phyloP scores from a whole-genome alignment of 2,113 vertebrate species.

The Clarias macrocephalus region DNA sequence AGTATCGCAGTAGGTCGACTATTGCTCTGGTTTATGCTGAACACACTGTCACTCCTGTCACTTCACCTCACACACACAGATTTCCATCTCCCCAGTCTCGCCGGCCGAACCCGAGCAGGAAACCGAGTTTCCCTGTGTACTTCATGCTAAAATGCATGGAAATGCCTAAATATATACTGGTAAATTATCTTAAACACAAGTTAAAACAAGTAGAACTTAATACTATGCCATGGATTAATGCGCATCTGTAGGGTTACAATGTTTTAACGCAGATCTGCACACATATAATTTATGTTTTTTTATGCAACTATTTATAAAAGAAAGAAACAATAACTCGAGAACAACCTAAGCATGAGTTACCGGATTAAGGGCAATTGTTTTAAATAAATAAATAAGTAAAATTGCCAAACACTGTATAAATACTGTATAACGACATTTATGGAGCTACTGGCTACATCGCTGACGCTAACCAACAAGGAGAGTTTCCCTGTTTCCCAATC shows the following conservation, averaged over 20 bases:
- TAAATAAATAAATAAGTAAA: not conserved
- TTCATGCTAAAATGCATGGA: conserved; percentile 54
- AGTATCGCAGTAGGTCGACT: conserved; percentile 73
- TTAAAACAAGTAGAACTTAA: conserved; percentile 23
- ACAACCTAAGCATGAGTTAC: too few relatives aligned
- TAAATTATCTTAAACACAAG: not conserved
- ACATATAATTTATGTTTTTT: not conserved
- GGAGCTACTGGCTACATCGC: not conserved
- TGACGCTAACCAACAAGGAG: not conserved
- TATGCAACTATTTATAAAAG: not conserved
- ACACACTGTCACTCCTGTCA: conserved; percentile 53
- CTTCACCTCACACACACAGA: conserved; percentile 21
- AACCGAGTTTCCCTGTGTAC: conserved; percentile 38
- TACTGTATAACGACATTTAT: not conserved
- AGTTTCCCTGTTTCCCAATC: not conserved
- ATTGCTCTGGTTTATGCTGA: conserved; percentile 69
- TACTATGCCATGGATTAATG: conserved; percentile 1
- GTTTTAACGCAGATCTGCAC: not conserved
- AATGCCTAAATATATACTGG: conserved; percentile 27
- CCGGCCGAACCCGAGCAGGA: conserved; percentile 43
- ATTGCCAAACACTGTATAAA: not conserved
- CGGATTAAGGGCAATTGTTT: not conserved
- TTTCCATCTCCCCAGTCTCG: conserved; percentile 50
- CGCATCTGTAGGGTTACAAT: not conserved
- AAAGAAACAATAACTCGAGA: not conserved